phyloP scores from a whole-genome alignment of 2,797 vertebrate genomes.

The Rhinoraja longicauda region DNA sequence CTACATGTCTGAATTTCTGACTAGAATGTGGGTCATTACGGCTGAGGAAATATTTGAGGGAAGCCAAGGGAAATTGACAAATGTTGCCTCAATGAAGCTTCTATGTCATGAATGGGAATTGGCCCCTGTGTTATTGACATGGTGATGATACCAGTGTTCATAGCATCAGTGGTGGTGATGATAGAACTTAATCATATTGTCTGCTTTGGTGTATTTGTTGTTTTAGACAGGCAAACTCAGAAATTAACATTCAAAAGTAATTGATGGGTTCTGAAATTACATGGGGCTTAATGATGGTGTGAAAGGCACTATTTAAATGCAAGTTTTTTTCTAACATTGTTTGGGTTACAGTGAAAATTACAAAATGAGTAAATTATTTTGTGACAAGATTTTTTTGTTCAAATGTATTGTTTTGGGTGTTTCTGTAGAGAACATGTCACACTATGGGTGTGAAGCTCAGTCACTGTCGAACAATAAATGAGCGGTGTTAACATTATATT shows the following conservation, averaged over 20 bases:
- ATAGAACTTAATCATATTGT: background rate
- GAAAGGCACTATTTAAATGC: background rate
- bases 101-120: background rate
- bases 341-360: background rate
- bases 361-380: background rate
- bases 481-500: background rate
- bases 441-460: background rate
- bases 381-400: background rate
- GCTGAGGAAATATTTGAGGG: no score
- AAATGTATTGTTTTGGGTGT: background rate
- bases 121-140: background rate
- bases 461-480: background rate
- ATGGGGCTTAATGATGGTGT: background rate
- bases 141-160: background rate
- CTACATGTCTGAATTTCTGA: no score
- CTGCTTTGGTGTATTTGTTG: background rate
- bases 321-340: background rate
- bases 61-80: background rate
- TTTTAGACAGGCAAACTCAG: background rate
- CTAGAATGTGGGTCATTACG: background rate
- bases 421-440: background rate
- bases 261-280: background rate
- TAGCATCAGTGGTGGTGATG: background rate
- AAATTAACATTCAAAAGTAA: background rate
- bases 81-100: background rate